These are phyloP conservation scores for Ceratina japonica DNA, from an alignment of 1,140 invertebrate species.

Conservation along the genomic window DNA sequence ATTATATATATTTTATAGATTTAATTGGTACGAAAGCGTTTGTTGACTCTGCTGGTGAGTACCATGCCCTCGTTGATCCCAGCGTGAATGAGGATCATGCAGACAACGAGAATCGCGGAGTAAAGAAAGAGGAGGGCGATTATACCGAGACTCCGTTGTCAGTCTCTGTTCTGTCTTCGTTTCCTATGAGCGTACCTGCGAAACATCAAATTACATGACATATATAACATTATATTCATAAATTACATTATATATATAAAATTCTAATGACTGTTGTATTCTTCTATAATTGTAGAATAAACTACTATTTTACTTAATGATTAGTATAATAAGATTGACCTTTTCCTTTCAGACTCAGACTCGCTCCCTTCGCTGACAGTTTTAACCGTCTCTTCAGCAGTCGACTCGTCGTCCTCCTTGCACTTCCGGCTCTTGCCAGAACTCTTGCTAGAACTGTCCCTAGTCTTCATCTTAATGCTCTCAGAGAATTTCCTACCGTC, in stretches of 20 bases:
- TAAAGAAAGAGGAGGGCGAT: slow-evolving; percentile 81
- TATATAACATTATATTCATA: too few relatives aligned
- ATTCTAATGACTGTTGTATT: too few relatives aligned
- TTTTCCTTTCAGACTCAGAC: slow-evolving; percentile 64
- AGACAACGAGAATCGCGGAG: slow-evolving; percentile 80
- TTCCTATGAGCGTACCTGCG: slow-evolving; percentile 68
- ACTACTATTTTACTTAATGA: too few relatives aligned
- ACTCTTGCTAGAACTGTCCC: slow-evolving; percentile 53
- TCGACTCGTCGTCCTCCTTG: slow-evolving; percentile 50
- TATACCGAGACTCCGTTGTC: slow-evolving; percentile 82
- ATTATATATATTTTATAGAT: too few relatives aligned
- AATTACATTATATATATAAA: too few relatives aligned
- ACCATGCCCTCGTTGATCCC: slow-evolving; percentile 79
- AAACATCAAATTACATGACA: too few relatives aligned
- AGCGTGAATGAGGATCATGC: slow-evolving; percentile 81
- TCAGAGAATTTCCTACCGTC: slow-evolving; percentile 34
- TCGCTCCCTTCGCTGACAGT: slow-evolving; percentile 57
- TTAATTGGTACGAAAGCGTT: not conserved
- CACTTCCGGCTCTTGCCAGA: slow-evolving; percentile 25
- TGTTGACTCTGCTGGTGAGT: slow-evolving; percentile 63
- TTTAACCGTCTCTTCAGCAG: slow-evolving; percentile 47
- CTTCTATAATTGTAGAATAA: too few relatives aligned
- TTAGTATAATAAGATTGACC: too few relatives aligned
- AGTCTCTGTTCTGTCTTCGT: slow-evolving; percentile 75
- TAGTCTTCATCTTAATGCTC: slow-evolving; percentile 42